These are phyloP conservation scores for Aricia artaxerxes DNA, from an alignment of 2,888 invertebrate species.

Conservation along the genomic window DNA sequence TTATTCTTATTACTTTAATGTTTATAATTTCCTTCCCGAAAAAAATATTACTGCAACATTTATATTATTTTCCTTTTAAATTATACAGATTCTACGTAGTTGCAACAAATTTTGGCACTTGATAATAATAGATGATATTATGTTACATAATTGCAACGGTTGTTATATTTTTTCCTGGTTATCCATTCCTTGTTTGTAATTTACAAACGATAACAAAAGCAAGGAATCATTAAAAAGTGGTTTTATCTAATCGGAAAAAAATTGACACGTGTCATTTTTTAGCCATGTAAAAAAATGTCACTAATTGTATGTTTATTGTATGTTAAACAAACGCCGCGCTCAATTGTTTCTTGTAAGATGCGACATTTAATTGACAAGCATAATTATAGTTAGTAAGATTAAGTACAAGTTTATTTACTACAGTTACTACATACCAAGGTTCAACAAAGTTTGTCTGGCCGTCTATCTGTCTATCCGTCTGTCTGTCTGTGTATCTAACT, in stretches of 20 bases:
- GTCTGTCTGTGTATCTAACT: not conserved
- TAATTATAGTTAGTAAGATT: too few species aligned
- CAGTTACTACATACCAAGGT: too few species aligned
- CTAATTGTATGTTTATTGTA: not conserved
- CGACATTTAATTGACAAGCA: not conserved
- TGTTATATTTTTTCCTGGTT: not conserved
- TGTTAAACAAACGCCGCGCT: not conserved
- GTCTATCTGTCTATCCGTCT: not conserved
- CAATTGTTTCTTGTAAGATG: conserved; percentile 1
- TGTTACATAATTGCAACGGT: not conserved
- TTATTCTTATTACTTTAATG: too few species aligned
- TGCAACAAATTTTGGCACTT: too few species aligned
- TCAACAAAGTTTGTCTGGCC: too few species aligned
- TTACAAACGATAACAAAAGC: not conserved
- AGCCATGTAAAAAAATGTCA: not conserved
- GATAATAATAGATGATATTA: too few species aligned
- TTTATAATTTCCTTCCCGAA: too few species aligned
- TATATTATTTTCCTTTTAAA: too few species aligned
- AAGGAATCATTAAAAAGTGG: too few species aligned
- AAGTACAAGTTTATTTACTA: too few species aligned
- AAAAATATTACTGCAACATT: too few species aligned
- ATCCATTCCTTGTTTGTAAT: not conserved
- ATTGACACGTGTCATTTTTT: not conserved
- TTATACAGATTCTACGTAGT: too few species aligned
- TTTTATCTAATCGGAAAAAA: not conserved